phyloP scores from a whole-genome alignment of 2,888 invertebrate species.

The Chirona hameri region DNA sequence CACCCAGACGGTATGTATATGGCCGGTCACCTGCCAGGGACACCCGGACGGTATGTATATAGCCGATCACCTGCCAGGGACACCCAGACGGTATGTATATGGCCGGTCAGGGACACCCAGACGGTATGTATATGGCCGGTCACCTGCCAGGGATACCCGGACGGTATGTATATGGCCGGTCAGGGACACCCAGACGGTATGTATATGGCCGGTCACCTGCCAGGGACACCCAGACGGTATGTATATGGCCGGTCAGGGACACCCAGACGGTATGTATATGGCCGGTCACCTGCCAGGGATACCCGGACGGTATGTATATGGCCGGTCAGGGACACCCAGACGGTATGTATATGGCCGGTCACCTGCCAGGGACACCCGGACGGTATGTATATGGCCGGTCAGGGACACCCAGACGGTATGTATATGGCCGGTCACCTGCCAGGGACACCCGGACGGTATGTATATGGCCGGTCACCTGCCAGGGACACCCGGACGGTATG shows the following conservation, averaged over 20 bases:
- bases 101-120: conserved; percentile 57
- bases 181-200: conserved; percentile 57
- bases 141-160: conserved; percentile 66
- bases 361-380: conserved; percentile 65
- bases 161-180: too few species aligned
- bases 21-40: conserved; percentile 60
- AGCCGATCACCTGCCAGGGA: conserved; percentile 60
- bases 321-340: conserved; percentile 57
- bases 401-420: conserved; percentile 56
- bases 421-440: conserved; percentile 50
- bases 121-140: too few species aligned
- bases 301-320: conserved; percentile 43
- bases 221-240: conserved; percentile 57
- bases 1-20: conserved; percentile 47
- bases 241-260: conserved; percentile 54
- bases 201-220: conserved; percentile 48
- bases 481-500: conserved; percentile 56
- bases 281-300: conserved; percentile 63
- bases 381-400: conserved; percentile 40
- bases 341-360: too few species aligned
- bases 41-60: conserved; percentile 47
- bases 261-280: conserved; percentile 43
- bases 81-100: conserved; percentile 47
- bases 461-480: conserved; percentile 50
- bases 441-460: conserved; percentile 56